Evolutionary conservation across 2,888 invertebrate genomes (phyloP).

Genomic region (Spodoptera exigua): DNA sequence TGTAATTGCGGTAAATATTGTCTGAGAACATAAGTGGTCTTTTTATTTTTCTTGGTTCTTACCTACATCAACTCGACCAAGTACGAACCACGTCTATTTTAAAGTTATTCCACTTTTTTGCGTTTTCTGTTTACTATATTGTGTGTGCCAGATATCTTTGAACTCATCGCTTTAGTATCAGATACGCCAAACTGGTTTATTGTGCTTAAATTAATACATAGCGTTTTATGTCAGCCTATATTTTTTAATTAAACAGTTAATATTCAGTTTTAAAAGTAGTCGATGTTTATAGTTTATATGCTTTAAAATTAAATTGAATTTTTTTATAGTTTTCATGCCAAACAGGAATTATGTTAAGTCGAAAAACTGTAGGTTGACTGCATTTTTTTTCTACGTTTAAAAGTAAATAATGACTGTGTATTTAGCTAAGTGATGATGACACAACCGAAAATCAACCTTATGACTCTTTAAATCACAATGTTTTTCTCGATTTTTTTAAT

Average conservation of each 20-base stretch:
- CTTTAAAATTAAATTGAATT: neutral
- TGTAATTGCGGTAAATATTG: conserved; percentile 44
- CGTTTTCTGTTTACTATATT: conserved; percentile 22
- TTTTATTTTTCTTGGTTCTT: conserved; percentile 31
- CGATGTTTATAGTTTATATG: conserved; percentile 2
- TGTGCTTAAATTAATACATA: conserved; percentile 18
- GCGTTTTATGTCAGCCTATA: conserved; percentile 6
- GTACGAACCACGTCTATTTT: conserved; percentile 18
- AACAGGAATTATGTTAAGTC: neutral
- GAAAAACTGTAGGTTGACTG: neutral
- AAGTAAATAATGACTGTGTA: too few species aligned
- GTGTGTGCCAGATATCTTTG: conserved; percentile 39
- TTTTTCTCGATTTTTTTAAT: too few species aligned
- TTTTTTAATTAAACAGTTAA: conserved; percentile 21
- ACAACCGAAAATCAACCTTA: too few species aligned
- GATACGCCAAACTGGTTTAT: conserved; percentile 39
- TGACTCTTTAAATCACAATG: too few species aligned
- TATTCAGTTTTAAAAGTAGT: conserved; percentile 8
- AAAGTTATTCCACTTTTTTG: conserved; percentile 16
- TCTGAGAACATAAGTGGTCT: conserved; percentile 21
- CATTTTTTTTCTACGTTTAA: neutral
- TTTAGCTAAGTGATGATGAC: too few species aligned
- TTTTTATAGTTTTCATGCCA: too few species aligned
- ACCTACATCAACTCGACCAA: conserved; percentile 21
- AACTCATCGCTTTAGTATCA: conserved; percentile 24